phyloP scores from a whole-genome alignment of 2,888 invertebrate species.

The Pegoplata infirma region DNA sequence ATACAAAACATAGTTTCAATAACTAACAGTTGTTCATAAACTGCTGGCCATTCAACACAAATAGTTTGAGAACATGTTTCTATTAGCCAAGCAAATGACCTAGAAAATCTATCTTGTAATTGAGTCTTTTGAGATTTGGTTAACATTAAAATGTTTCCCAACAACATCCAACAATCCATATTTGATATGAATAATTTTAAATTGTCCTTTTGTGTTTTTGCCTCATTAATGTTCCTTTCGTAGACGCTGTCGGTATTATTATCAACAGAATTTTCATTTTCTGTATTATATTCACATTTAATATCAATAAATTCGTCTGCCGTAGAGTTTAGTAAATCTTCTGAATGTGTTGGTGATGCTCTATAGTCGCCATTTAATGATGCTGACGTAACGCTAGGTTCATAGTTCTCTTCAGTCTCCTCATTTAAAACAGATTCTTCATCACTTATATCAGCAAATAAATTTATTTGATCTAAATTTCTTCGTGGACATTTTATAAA shows the following conservation, averaged over 20 bases:
- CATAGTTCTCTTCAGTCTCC: conserved; percentile 15
- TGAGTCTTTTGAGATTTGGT: conserved; percentile 64
- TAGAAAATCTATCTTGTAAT: conserved; percentile 70
- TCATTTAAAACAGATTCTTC: conserved; percentile 56
- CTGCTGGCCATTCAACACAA: conserved; percentile 68
- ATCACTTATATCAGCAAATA: conserved; percentile 67
- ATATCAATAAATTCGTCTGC: not conserved
- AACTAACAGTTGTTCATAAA: conserved; percentile 74
- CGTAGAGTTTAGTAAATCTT: no score
- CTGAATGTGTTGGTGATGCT: not conserved
- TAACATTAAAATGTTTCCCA: conserved; percentile 65
- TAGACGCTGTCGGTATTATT: no score
- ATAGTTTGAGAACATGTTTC: conserved; percentile 74
- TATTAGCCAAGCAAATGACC: conserved; percentile 75
- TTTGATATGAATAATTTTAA: conserved; percentile 70
- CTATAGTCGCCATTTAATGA: no score
- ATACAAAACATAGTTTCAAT: conserved; percentile 74
- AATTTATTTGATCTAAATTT: conserved; percentile 63
- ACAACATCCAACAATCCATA: conserved; percentile 76
- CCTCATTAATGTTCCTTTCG: no score
- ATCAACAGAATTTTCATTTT: no score
- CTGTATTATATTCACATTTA: no score
- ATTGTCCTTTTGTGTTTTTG: not conserved
- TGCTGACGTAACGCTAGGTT: not conserved
- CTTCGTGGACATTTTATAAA: conserved; percentile 68